phyloP scores from a whole-genome alignment of 2,888 invertebrate species.

The Bombylius discolor region DNA sequence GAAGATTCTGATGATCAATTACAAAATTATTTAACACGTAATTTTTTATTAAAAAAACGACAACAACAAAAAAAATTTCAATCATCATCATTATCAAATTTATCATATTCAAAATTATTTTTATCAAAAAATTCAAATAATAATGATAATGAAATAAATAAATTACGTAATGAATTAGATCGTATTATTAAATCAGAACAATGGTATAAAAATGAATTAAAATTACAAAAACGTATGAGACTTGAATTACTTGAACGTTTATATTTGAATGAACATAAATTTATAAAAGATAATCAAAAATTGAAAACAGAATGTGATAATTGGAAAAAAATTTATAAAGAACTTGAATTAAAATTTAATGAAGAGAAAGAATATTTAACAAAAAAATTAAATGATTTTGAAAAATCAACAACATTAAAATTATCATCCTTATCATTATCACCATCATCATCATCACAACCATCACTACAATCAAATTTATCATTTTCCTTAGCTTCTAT shows the following conservation, averaged over 20 bases:
- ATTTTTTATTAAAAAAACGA: too few relatives aligned
- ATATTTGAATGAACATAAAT: conserved; percentile 31
- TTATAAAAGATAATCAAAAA: conserved; percentile 29
- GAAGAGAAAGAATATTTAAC: conserved; percentile 11
- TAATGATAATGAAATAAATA: conserved; percentile 19
- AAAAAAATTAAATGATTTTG: conserved; percentile 4
- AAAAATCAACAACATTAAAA: background rate
- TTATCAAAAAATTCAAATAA: too few relatives aligned
- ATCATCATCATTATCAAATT: too few relatives aligned
- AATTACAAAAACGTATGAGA: conserved; percentile 25
- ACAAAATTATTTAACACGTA: too few relatives aligned
- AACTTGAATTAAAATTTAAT: conserved; percentile 21
- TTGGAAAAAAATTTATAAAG: conserved; percentile 22
- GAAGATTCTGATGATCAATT: background rate
- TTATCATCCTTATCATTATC: too few relatives aligned
- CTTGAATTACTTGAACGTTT: conserved; percentile 30
- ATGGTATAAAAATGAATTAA: conserved; percentile 32
- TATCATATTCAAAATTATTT: too few relatives aligned
- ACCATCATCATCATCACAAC: too few relatives aligned
- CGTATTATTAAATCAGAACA: conserved; percentile 29
- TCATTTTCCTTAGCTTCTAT: background rate
- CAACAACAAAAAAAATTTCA: too few relatives aligned
- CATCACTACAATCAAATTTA: too few relatives aligned
- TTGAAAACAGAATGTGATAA: conserved; percentile 27
- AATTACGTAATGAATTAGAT: conserved; percentile 29